phyloP scores from a whole-genome alignment of 2,888 invertebrate genomes.

The Xestia c-nigrum region DNA sequence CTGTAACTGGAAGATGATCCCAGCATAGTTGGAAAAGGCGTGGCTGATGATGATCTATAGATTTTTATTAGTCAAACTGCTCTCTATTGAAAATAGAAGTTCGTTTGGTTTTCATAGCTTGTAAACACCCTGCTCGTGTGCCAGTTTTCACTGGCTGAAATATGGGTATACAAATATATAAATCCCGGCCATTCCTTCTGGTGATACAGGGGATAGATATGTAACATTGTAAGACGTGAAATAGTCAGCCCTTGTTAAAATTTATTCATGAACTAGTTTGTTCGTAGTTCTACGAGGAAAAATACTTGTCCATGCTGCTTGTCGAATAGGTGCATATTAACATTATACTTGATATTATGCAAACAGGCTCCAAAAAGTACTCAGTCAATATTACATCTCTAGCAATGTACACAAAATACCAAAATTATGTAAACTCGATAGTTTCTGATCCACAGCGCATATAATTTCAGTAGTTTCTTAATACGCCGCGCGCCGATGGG shows the following conservation, averaged over 20 bases:
- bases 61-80: neutral
- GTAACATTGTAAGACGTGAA: neutral
- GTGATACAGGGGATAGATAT: too few species aligned
- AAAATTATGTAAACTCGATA: conserved; percentile 12
- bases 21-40: neutral
- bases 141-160: neutral
- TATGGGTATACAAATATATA: neutral
- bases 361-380: neutral
- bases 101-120: neutral
- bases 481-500: neutral
- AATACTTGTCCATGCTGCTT: neutral
- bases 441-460: conserved; percentile 8
- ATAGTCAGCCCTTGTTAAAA: too few species aligned
- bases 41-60: neutral
- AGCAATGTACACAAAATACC: conserved; percentile 10
- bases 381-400: conserved; percentile 16
- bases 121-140: neutral
- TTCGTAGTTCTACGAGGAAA: neutral
- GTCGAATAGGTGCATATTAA: neutral
- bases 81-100: neutral
- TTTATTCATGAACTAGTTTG: neutral
- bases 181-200: neutral
- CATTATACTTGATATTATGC: conserved; percentile 1
- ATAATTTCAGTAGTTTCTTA: conserved; percentile 26
- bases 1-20: neutral